phyloP scores from a whole-genome alignment of 2,113 vertebrate genomes.

The Calypte anna region DNA sequence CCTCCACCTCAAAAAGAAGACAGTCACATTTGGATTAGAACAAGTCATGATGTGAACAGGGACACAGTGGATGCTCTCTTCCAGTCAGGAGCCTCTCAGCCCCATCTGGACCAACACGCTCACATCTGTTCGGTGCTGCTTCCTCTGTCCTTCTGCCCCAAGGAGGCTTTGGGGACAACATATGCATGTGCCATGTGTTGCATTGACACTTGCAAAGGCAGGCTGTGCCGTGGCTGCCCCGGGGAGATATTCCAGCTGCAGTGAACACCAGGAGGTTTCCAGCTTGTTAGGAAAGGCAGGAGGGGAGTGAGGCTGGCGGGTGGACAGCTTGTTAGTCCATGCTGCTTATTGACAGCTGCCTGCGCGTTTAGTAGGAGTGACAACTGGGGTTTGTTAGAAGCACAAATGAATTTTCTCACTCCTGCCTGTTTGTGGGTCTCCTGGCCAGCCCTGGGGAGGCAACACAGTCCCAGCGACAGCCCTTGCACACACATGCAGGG shows the following conservation, averaged over 20 bases:
- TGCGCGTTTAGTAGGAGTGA: constrained; percentile 53
- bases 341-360: constrained; percentile 49
- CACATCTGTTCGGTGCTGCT: not conserved
- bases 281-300: constrained; percentile 49
- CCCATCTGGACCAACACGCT: fast-evolving
- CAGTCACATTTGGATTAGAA: not conserved
- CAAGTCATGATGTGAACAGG: not conserved
- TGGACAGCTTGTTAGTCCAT: constrained; percentile 69
- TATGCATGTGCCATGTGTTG: not conserved
- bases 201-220: not conserved
- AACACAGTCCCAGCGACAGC: constrained; percentile 3
- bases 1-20: constrained; percentile 16
- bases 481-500: constrained; percentile 68
- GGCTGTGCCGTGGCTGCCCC: not conserved
- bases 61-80: not conserved
- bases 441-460: constrained; percentile 5
- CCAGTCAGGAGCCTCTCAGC: not conserved
- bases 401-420: constrained; percentile 4
- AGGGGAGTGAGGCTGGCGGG: constrained; percentile 21
- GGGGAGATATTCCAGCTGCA: not conserved
- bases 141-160: not conserved
- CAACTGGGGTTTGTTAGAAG: constrained; percentile 25
- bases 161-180: not conserved
- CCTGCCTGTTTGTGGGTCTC: not conserved
- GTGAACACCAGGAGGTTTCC: not conserved